Base-by-base conservation (phyloP, 2,888 invertebrate genomes). In the Pammene aurita region DNA sequence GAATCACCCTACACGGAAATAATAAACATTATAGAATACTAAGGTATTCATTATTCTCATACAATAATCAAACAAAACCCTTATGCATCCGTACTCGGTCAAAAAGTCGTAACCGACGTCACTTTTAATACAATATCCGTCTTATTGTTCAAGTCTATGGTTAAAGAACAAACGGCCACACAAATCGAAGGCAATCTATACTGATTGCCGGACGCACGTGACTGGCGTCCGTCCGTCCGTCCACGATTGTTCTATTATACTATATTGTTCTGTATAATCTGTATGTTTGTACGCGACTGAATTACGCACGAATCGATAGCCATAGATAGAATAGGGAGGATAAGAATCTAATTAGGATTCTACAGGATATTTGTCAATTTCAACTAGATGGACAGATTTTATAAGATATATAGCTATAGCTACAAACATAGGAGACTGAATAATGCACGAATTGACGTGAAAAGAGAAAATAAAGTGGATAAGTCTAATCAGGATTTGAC, bases 261-360 rank as follows among this genome's bases (percentile, higher is more conserved):
- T 74, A 72, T 73, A 75, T 79, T 79, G 79, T 79, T 75, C 75
- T 26, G 26, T 26, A 26, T 26, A 26, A 76, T 79, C 80, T 80
- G 77, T 76, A 77, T 74, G 78, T 76, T 74, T 72, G 81, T 83
- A 87, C 85, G 87, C 85, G 87, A 87, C 89, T 88, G 89, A 83
- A 87, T 90, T 90, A 90, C 90, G 89, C 89, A 79, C 74, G 74
- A 74, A 75, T 76, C 74, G 75, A 75, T 76, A 16, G 16, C 11
- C 10, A 42, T 38, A 7, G 76, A 76, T 74, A 80, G 78, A 70
- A 60, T 80, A 41, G 42, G 67, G 44, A 77, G 79, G 87, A 84
- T 77, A 65, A 5, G 50, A 10, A 9, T 10, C 13, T 9, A 10
- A 44, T 5, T 13, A 44, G 10, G 44, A 26, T 4, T 26, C 26